Percentiles rank a stretch among this genome's conserved stretches.
phyloP scores from a whole-genome alignment of 2,113 vertebrate genomes.

The Echinops telfairi region DNA sequence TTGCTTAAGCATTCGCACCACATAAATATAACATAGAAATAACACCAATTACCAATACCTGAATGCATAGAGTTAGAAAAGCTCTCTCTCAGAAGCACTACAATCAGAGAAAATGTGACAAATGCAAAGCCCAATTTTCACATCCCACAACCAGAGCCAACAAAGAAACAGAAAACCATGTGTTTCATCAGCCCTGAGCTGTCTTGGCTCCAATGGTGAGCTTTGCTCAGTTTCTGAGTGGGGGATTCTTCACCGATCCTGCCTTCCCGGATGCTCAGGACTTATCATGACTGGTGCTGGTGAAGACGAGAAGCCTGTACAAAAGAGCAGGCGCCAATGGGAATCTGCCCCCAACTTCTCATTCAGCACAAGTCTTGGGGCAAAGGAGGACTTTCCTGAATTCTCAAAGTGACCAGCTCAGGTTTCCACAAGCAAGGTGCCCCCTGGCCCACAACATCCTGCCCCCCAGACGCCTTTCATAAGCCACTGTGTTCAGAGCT shows the following conservation, averaged over 20 bases:
- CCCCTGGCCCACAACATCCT: neutral
- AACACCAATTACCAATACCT: conserved; percentile 27
- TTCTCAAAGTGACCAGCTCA: neutral
- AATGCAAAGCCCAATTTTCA: neutral
- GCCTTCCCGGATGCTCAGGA: neutral
- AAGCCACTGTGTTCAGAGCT: neutral
- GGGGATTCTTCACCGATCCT: neutral
- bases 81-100: neutral
- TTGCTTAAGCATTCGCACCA: conserved; percentile 45
- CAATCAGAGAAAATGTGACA: neutral
- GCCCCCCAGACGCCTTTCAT: neutral
- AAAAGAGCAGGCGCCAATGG: neutral
- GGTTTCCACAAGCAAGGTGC: too few species aligned
- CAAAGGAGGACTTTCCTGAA: neutral
- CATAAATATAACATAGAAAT: conserved; percentile 24
- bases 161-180: neutral
- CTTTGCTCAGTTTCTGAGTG: neutral
- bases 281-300: neutral
- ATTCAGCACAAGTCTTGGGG: neutral
- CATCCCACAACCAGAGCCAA: neutral
- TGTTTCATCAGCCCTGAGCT: too few species aligned
- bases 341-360: neutral
- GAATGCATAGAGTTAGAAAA: conserved; percentile 3
- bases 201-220: neutral
- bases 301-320: neutral